phyloP scores from a whole-genome alignment of 2,888 invertebrate species.

The Pseudococcus viburni region DNA sequence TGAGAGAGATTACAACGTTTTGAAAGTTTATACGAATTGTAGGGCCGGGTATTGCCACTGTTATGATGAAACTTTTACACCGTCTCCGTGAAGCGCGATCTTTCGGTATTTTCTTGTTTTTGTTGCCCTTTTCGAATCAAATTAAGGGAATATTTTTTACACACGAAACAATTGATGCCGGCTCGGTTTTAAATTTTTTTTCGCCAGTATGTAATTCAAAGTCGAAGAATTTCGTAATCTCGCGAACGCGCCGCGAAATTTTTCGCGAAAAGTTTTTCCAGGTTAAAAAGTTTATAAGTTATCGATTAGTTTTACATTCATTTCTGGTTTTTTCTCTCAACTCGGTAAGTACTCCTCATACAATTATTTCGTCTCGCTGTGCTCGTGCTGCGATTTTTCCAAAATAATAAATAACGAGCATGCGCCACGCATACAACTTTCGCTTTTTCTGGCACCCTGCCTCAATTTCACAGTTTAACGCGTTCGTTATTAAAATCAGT shows the following conservation, averaged over 20 bases:
- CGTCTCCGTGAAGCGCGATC: slow-evolving; percentile 63
- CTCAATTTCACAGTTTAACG: slow-evolving; percentile 64
- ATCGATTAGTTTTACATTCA: slow-evolving; percentile 66
- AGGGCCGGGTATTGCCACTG: slow-evolving; percentile 60
- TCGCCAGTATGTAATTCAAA: slow-evolving; percentile 28
- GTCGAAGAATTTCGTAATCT: slow-evolving; percentile 45
- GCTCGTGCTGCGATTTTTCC: slow-evolving; percentile 62
- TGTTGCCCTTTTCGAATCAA: slow-evolving; percentile 52
- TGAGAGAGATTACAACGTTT: slow-evolving; percentile 66
- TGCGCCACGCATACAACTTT: slow-evolving; percentile 40
- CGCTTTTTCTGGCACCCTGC: slow-evolving; percentile 51
- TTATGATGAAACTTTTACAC: slow-evolving; percentile 63
- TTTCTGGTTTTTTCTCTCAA: slow-evolving; percentile 61
- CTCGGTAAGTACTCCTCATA: slow-evolving; percentile 64
- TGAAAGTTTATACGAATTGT: slow-evolving; percentile 66
- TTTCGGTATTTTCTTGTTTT: slow-evolving; percentile 60
- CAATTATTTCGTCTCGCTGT: slow-evolving; percentile 64
- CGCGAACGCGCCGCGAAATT: slow-evolving; percentile 60
- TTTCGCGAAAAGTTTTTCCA: slow-evolving; percentile 63
- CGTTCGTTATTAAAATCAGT: slow-evolving; percentile 65
- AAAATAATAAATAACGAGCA: slow-evolving; percentile 59
- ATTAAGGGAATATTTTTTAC: slow-evolving; percentile 51
- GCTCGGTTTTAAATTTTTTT: slow-evolving; percentile 53
- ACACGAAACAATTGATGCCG: slow-evolving; percentile 42
- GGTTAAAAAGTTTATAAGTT: slow-evolving; percentile 67